A percentile compares a stretch with the other conserved stretches of the same genome.
phyloP scores from a whole-genome alignment of 2,888 invertebrate species.

The Ormyrus rosae region DNA sequence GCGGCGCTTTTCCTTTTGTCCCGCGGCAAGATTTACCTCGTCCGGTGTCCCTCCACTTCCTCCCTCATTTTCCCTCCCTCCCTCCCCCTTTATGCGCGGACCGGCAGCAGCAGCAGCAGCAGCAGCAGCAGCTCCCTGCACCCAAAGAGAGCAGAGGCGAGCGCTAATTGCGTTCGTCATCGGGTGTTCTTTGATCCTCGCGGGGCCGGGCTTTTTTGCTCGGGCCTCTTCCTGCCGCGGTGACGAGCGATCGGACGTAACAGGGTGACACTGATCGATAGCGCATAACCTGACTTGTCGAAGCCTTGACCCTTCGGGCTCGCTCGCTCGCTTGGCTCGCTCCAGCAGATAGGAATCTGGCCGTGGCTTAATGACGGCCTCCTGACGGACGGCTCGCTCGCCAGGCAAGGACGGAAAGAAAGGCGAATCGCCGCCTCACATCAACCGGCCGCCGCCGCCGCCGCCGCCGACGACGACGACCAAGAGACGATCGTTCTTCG shows the following conservation, averaged over 20 bases:
- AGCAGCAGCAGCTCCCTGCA: constrained; percentile 59
- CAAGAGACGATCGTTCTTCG: constrained; percentile 66
- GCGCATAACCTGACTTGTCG: constrained; percentile 61
- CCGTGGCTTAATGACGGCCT: constrained; percentile 71
- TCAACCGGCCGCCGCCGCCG: constrained; percentile 62
- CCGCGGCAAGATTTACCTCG: constrained; percentile 19
- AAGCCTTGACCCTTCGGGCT: constrained; percentile 68
- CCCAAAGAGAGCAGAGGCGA: constrained; percentile 59
- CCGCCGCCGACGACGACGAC: constrained; percentile 64
- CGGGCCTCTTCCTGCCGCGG: neutral
- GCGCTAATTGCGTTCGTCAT: constrained; percentile 69
- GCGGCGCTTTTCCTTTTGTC: constrained; percentile 17
- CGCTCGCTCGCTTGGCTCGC: constrained; percentile 33
- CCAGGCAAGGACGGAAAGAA: constrained; percentile 55
- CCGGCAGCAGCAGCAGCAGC: too few relatives aligned
- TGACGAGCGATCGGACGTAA: constrained; percentile 55
- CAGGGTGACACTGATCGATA: constrained; percentile 70
- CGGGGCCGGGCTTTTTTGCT: too few relatives aligned
- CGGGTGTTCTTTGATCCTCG: constrained; percentile 58
- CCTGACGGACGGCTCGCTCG: constrained; percentile 56
- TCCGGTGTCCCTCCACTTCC: constrained; percentile 23
- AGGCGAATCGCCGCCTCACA: constrained; percentile 67
- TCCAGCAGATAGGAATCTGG: constrained; percentile 69
- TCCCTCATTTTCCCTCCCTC: constrained; percentile 15
- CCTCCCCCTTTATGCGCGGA: neutral